phyloP scores from a whole-genome alignment of 1,140 invertebrate species.

The Drosophila elegans region DNA sequence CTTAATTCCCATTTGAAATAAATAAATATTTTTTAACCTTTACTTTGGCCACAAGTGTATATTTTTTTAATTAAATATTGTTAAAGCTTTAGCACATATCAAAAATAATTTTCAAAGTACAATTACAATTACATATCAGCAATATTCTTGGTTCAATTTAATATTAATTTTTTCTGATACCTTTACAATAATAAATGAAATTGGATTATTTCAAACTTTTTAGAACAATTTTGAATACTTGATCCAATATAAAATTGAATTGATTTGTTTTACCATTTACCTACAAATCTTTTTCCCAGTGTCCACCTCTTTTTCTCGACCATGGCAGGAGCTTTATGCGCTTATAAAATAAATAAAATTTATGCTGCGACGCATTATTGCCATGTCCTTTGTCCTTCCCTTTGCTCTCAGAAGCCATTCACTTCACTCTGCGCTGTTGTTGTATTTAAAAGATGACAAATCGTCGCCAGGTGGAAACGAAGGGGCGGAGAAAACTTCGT shows the following conservation, averaged over 20 bases:
- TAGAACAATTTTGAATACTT: neutral
- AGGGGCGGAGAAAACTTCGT: constrained; percentile 20
- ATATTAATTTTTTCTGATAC: no score
- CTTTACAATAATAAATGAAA: no score
- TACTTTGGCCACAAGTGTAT: no score
- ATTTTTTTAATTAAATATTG: no score
- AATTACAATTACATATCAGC: no score
- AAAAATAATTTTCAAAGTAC: no score
- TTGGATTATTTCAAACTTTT: no score
- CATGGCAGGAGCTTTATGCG: constrained; percentile 65
- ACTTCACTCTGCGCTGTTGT: constrained; percentile 41
- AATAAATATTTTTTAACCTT: neutral
- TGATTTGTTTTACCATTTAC: neutral
- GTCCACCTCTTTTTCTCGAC: constrained; percentile 61
- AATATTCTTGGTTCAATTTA: no score
- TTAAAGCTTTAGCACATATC: no score
- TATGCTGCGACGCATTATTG: constrained; percentile 82
- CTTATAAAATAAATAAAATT: constrained; percentile 84
- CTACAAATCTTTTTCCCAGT: neutral
- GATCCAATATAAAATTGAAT: neutral
- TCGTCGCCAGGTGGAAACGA: constrained; percentile 69
- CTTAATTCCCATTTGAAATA: no score
- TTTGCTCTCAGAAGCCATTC: constrained; percentile 18
- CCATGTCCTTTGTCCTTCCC: constrained; percentile 68
- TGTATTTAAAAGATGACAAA: constrained; percentile 84